Base-by-base conservation (phyloP, 2,113 vertebrate species). In the Callospermophilus lateralis region DNA sequence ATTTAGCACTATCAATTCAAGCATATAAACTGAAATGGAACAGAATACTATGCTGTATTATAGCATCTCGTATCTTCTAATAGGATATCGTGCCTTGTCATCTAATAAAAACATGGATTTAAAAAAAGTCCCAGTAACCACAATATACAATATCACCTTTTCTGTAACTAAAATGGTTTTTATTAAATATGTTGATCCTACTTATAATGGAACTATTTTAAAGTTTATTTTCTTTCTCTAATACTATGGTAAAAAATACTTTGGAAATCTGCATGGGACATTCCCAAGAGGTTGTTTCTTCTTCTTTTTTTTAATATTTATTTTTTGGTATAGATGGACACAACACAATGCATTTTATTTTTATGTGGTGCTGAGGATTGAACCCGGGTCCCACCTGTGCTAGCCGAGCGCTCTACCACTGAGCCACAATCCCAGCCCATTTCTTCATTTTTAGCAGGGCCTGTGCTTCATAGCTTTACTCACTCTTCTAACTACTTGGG, bases 241-340 rank as follows among this genome's bases (percentile, higher is more conserved):
- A 92, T 94, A 84, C 5, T 84, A 88, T 91, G 22, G 45, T 87
- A 90, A 92, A 91, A 83, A 32, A 78, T 12, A 90, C 55, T 96
- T 91, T 91, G n/a, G 72, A 45, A 93, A 80, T 74, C 8, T 80
- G 12, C 55, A 88, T 74, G 48, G 34, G 88, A 61, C 51, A 34
- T 84, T 84, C 12, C 58, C 58, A 73, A 61, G 4, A 85, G 39
- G 12, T 34, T 70, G 45, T 45, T 45, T 45, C 45, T 45, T 45
- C 45, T 45, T 45, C 45, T 45, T 45, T 8, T 45, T 45, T 45
- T 45, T 45, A 45, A 45, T 45, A 45, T 45, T 45, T 45, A 45
- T 45, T 45, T 45, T 45, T 45, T 45, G 1, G 8, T 45, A 45
- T 45, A 45, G 45, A 45, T 45, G 45, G 45, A 45, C 45, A 45